Conservation (phyloP, 1,140 invertebrate genomes). For the Venturia canescens region DNA sequence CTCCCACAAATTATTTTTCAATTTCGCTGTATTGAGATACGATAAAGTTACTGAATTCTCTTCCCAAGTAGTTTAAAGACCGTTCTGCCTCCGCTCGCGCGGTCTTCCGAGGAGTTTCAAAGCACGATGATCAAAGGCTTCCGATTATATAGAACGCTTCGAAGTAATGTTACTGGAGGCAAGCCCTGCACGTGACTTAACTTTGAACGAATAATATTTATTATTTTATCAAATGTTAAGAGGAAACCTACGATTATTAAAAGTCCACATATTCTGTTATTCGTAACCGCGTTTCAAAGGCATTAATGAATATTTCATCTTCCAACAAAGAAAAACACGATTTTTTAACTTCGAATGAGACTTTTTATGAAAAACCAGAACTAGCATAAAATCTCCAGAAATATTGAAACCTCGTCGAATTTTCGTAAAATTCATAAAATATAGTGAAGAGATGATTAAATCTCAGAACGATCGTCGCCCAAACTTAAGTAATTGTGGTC, state of each 20-base stretch:
- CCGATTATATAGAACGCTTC: neutral
- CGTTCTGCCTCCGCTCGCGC: conserved; percentile 3
- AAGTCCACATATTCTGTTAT: neutral
- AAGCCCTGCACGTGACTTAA: conserved; percentile 6
- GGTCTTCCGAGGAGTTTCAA: conserved; percentile 20
- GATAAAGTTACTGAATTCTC: conserved; percentile 32
- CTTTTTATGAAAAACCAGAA: too few species aligned
- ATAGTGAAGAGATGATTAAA: too few species aligned
- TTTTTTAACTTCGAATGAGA: too few species aligned
- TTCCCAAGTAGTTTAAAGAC: conserved; percentile 36
- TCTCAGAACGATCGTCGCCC: neutral
- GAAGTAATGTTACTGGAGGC: neutral
- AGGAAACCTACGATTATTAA: neutral
- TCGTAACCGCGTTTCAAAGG: neutral
- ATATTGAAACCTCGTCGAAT: too few species aligned
- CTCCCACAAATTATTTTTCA: neutral
- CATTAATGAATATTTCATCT: neutral
- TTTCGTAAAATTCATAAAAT: too few species aligned
- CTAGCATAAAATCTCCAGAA: too few species aligned
- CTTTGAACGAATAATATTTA: conserved; percentile 17
- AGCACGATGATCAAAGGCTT: neutral
- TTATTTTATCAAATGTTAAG: neutral
- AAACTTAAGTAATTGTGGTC: neutral
- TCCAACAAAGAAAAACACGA: too few species aligned
- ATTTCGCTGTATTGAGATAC: neutral